phyloP scores from a whole-genome alignment of 1,140 invertebrate species.

The Lasioglossum baleicum region DNA sequence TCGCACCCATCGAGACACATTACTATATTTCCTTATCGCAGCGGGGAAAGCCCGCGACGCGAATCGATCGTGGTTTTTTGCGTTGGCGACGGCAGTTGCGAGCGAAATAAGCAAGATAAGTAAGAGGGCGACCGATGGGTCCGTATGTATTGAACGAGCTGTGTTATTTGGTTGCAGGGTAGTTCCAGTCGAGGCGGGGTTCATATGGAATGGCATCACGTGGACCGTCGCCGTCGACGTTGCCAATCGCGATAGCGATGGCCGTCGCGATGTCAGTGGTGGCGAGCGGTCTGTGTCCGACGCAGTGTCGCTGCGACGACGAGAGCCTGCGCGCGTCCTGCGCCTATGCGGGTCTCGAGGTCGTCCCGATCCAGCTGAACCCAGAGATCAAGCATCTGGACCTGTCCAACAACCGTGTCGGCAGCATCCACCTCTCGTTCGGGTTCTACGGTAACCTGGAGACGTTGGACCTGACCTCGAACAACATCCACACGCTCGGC shows the following conservation, averaged over 20 bases:
- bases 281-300: constrained; percentile 85
- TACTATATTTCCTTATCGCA: no score
- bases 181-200: constrained; percentile 68
- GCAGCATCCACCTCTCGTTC: constrained; percentile 86
- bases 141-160: background rate
- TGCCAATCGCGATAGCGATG: constrained; percentile 73
- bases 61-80: background rate
- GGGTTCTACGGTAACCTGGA: constrained; percentile 89
- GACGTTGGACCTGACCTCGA: constrained; percentile 89
- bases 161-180: constrained; percentile 64
- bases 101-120: background rate
- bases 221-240: constrained; percentile 66
- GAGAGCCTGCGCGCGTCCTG: constrained; percentile 87
- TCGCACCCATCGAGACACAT: no score
- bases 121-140: background rate
- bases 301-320: constrained; percentile 90
- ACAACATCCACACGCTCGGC: constrained; percentile 88
- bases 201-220: constrained; percentile 79
- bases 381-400: constrained; percentile 89
- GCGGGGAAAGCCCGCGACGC: no score
- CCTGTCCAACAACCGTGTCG: constrained; percentile 87
- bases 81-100: background rate
- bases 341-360: constrained; percentile 87
- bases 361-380: constrained; percentile 93
- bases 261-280: constrained; percentile 70